Percentiles rank a stretch among this genome's conserved stretches.
These are phyloP conservation scores for Melolontha melolontha DNA, from an alignment of 2,888 invertebrate species.

Conservation along the genomic window DNA sequence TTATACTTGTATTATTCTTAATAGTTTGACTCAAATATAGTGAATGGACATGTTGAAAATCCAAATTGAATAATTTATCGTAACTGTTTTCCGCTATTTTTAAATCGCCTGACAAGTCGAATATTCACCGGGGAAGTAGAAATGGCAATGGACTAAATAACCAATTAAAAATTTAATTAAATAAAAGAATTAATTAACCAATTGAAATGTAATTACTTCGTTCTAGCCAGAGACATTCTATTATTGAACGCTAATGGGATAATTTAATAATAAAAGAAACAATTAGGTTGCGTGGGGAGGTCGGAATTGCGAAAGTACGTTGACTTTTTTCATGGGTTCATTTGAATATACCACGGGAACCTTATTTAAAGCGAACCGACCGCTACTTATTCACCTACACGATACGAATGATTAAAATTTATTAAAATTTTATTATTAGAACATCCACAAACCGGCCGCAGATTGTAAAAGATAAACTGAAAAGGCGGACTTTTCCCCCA, in stretches of 20 bases:
- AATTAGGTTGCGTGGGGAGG: slow-evolving; percentile 48
- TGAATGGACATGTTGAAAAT: no score
- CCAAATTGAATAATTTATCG: no score
- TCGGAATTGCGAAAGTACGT: slow-evolving; percentile 43
- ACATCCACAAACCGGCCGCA: slow-evolving; percentile 12
- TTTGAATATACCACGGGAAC: slow-evolving; percentile 22
- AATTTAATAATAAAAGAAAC: slow-evolving; percentile 55
- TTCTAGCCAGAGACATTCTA: slow-evolving; percentile 50
- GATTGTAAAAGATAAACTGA: slow-evolving; percentile 28
- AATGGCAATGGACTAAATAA: slow-evolving; percentile 45
- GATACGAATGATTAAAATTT: slow-evolving; percentile 39
- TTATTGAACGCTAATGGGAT: slow-evolving; percentile 49
- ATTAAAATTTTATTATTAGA: slow-evolving; percentile 40
- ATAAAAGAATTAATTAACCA: slow-evolving; percentile 62
- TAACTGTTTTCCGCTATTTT: no score
- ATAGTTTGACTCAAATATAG: no score
- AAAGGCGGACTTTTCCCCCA: slow-evolving; percentile 30
- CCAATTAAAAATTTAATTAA: slow-evolving; percentile 57
- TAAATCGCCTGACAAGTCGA: slow-evolving; percentile 18
- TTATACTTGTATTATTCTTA: no score
- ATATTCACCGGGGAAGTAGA: slow-evolving; percentile 38
- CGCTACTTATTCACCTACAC: slow-evolving; percentile 23
- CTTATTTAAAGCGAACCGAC: slow-evolving; percentile 14
- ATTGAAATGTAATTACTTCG: slow-evolving; percentile 62
- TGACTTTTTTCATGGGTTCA: slow-evolving; percentile 40